These are phyloP conservation scores for Cardiocondyla obscurior DNA, from an alignment of 1,140 invertebrate species.

Conservation along the genomic window DNA sequence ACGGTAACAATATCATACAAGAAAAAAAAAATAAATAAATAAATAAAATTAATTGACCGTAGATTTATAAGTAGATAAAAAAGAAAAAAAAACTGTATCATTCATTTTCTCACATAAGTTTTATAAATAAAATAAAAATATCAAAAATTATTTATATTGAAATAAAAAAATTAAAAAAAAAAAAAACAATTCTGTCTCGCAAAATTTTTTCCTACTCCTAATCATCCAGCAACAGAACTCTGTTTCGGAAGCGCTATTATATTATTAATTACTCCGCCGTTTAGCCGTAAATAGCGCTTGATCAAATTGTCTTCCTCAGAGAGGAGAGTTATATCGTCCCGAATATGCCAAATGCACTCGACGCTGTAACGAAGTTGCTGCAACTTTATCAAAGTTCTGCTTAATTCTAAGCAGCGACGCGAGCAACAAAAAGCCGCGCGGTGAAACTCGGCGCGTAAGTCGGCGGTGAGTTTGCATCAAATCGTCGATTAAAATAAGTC, in stretches of 20 bases:
- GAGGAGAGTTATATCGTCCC: constrained; percentile 54
- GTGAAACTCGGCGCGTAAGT: constrained; percentile 52
- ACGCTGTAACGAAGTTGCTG: constrained; percentile 51
- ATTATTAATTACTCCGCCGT: constrained; percentile 52
- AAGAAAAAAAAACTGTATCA: too few species aligned
- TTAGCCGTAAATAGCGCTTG: constrained; percentile 55
- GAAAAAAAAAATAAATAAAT: background rate
- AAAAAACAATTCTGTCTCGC: too few species aligned
- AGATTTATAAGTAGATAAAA: too few species aligned
- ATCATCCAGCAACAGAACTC: constrained; percentile 16
- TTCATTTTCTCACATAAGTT: background rate
- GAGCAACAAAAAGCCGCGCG: constrained; percentile 54
- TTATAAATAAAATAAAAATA: background rate
- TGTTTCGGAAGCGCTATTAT: constrained; percentile 36
- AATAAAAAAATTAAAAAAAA: background rate
- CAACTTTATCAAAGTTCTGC: constrained; percentile 58
- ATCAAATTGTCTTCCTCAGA: constrained; percentile 57
- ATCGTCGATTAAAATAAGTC: constrained; percentile 54
- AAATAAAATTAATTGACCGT: background rate
- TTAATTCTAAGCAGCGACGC: constrained; percentile 58
- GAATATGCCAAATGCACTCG: constrained; percentile 57
- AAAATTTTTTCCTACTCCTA: background rate
- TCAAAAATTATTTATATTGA: background rate
- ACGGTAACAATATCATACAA: background rate
- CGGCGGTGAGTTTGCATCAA: constrained; percentile 47